Evolutionary conservation across 2,797 vertebrate genomes (phyloP).

Genomic region (Chrosomus eos): DNA sequence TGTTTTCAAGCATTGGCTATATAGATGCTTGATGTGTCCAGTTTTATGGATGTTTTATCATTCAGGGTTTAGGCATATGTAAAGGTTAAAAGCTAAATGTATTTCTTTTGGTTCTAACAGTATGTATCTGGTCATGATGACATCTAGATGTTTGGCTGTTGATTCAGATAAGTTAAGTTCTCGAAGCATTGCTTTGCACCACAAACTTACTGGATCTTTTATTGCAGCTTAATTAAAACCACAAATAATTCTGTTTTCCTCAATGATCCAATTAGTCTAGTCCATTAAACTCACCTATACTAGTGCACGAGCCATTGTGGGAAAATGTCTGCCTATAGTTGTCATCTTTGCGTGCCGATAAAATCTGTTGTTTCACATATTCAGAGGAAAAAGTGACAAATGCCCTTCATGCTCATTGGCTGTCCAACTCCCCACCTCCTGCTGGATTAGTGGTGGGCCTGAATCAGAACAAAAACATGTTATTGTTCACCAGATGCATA

Average conservation of each 20-base stretch:
- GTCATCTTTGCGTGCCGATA: constrained; percentile 8
- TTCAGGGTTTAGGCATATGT: neutral
- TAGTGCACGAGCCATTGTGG: neutral
- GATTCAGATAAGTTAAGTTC: neutral
- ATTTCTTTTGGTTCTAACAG: neutral
- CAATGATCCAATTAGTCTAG: neutral
- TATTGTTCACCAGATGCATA: constrained; percentile 51
- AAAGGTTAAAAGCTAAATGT: neutral
- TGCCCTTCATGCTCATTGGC: constrained; percentile 30
- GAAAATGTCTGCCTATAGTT: constrained; percentile 15
- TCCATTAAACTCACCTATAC: neutral
- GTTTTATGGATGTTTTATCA: neutral
- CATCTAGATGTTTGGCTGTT: neutral
- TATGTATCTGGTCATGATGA: neutral
- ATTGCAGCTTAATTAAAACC: neutral
- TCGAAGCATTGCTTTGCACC: neutral
- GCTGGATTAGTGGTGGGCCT: constrained; percentile 33
- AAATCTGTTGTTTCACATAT: constrained; percentile 36
- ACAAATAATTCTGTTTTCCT: neutral
- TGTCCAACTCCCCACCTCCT: constrained; percentile 28
- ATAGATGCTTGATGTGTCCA: neutral
- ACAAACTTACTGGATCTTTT: neutral
- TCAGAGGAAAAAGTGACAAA: constrained; percentile 19
- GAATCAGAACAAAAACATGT: constrained; percentile 57
- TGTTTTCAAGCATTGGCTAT: neutral